phyloP scores from a whole-genome alignment of 2,888 invertebrate species.

The Drosophila pullipes region DNA sequence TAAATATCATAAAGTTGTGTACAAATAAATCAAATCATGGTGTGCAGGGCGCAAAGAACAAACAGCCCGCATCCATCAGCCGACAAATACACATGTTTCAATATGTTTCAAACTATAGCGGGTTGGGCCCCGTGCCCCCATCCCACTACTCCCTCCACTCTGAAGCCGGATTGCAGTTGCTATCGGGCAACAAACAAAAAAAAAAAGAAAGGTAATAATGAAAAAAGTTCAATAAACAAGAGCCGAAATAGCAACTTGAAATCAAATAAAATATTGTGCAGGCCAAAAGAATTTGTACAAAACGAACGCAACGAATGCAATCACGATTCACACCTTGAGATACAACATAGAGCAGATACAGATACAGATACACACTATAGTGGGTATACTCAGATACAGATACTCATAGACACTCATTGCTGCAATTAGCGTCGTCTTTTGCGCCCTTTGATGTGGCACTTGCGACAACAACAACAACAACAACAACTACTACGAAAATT shows the following conservation, averaged over 20 bases:
- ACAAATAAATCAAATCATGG: slow-evolving; percentile 75
- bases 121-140: background rate
- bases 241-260: slow-evolving; percentile 45
- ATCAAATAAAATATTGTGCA: slow-evolving; percentile 64
- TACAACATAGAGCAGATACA: slow-evolving; percentile 23
- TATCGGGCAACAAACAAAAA: slow-evolving; percentile 25
- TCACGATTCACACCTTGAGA: slow-evolving; percentile 69
- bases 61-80: slow-evolving; percentile 70
- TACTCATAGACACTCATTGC: slow-evolving; percentile 28
- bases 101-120: slow-evolving; percentile 54
- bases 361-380: background rate
- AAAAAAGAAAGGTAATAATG: too few species aligned
- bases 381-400: background rate
- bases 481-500: slow-evolving; percentile 33
- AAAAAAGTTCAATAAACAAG: slow-evolving; percentile 72
- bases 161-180: slow-evolving; percentile 22
- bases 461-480: slow-evolving; percentile 44
- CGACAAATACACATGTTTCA: slow-evolving; percentile 69
- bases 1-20: slow-evolving; percentile 76
- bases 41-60: slow-evolving; percentile 55
- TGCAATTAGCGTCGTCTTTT: slow-evolving; percentile 65
- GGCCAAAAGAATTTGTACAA: slow-evolving; percentile 24
- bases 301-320: slow-evolving; percentile 60
- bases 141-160: background rate
- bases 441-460: slow-evolving; percentile 69